These are phyloP conservation scores for Tyria jacobaeae DNA, from an alignment of 2,888 invertebrate species.

Conservation along the genomic window DNA sequence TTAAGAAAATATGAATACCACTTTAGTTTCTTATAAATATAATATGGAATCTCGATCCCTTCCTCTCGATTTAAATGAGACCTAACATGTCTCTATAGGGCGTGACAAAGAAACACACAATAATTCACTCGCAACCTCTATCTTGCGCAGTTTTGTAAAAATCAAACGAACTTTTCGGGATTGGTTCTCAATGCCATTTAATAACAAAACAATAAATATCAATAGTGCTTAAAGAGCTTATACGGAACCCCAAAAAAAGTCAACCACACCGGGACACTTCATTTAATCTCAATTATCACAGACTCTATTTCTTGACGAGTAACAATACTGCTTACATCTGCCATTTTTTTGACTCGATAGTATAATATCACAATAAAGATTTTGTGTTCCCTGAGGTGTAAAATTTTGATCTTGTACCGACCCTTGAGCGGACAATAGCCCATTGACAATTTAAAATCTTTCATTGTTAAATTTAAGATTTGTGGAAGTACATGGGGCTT, in stretches of 20 bases:
- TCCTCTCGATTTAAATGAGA: no score
- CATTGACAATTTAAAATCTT: slow-evolving; percentile 32
- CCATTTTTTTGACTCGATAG: slow-evolving; percentile 54
- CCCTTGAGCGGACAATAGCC: slow-evolving; percentile 21
- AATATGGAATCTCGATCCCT: no score
- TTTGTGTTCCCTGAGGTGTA: slow-evolving; percentile 64
- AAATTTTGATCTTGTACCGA: slow-evolving; percentile 67
- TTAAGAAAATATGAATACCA: no score
- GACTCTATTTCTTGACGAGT: slow-evolving; percentile 61
- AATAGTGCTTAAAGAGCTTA: neutral
- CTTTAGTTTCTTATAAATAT: no score
- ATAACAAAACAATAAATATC: no score
- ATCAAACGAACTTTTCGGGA: no score
- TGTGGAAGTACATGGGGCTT: neutral
- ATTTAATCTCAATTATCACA: slow-evolving; percentile 76
- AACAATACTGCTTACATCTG: slow-evolving; percentile 71
- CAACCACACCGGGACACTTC: slow-evolving; percentile 63
- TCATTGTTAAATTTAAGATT: slow-evolving; percentile 19
- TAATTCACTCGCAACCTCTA: no score
- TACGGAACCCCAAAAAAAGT: slow-evolving; percentile 44
- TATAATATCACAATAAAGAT: slow-evolving; percentile 37
- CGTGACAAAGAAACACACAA: no score
- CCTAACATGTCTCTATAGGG: no score
- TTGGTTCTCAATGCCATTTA: no score
- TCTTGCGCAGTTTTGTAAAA: no score